Base-by-base conservation (phyloP, 2,113 vertebrate species). In the Sinocyclocheilus rhinocerous region DNA sequence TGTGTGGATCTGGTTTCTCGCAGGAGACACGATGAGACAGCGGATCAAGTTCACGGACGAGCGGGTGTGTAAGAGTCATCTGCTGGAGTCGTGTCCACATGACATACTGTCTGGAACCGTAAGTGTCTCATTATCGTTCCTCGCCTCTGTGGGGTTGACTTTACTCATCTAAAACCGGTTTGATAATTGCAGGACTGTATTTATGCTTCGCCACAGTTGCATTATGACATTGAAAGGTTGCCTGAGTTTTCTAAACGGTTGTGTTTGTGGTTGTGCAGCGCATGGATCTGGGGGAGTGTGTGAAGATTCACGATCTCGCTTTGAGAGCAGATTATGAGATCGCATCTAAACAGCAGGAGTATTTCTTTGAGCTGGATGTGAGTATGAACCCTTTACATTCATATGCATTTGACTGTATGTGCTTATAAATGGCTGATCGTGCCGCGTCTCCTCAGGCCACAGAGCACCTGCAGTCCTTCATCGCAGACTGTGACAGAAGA, bases 351-450 rank as follows among this genome's bases (percentile, higher is more conserved):
- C 96, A 99, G 90, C 97, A 98, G 89, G 98, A 99, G 89, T 99
- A 96, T 93, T 99, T 99, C 94, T 99, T 99, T 90, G 98, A 99
- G 88, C 96, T 99, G 93, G 98, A 99, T 93, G 98, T 99, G 95
- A 94, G 97, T 97, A 39, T 85, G 20, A 81, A 16, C 11, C 4
- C 1, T 76, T 67, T 24, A 42, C 39, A 8, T 39, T 70, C 42
- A 15, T 36, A 22, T 69, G 24, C 67, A 42, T 33, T 33, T 8
- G 20, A 24, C 15, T 61, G 11, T n/a, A 11, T 26, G 29, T 65
- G 11, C 72, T 45, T 87, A 20, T 87, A n/a, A 33, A 33, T 15
- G 4, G 39, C 42, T 75, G 39, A 81, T 18, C 77, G 52, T 86
- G 42, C 79, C 26, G 1, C 39, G 5, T 67, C 22, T 55, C 2